These are phyloP conservation scores for Cyclina sinensis DNA, from an alignment of 1,140 invertebrate genomes.

Conservation along the genomic window DNA sequence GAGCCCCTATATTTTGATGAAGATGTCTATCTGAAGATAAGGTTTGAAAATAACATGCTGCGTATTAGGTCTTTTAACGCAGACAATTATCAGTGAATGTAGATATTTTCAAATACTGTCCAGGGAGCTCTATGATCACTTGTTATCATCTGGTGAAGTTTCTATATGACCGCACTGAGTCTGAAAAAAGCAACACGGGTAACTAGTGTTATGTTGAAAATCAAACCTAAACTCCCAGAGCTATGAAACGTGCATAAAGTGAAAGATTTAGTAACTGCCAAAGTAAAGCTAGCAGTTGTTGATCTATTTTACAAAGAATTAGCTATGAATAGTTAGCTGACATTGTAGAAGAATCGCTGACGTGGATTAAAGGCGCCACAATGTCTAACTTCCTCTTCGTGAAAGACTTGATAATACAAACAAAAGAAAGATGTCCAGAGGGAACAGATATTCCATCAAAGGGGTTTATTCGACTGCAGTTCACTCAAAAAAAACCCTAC, in stretches of 20 bases:
- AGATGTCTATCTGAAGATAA: too few species aligned
- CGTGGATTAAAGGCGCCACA: constrained; percentile 12
- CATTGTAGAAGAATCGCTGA: constrained; percentile 28
- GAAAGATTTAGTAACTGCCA: constrained; percentile 25
- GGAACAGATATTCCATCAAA: constrained; percentile 21
- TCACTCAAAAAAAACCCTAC: constrained; percentile 36
- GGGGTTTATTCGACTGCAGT: constrained; percentile 17
- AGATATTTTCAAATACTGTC: constrained; percentile 34
- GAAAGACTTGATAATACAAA: background rate
- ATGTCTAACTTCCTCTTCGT: constrained; percentile 26
- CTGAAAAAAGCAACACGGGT: background rate
- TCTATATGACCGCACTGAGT: background rate
- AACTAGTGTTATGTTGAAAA: background rate
- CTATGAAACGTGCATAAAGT: constrained; percentile 17
- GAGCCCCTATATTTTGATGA: too few species aligned
- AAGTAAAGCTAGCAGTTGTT: constrained; percentile 18
- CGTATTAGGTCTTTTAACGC: too few species aligned
- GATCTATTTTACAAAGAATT: constrained; percentile 28
- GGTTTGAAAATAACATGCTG: constrained; percentile 25
- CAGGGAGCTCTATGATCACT: background rate
- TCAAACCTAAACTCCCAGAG: constrained; percentile 17
- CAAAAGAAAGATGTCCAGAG: constrained; percentile 33
- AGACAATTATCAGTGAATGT: constrained; percentile 10
- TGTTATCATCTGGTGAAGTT: background rate
- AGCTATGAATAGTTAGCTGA: background rate